These are phyloP conservation scores for Diplodus sargus DNA, from an alignment of 2,797 vertebrate species.

Conservation along the genomic window DNA sequence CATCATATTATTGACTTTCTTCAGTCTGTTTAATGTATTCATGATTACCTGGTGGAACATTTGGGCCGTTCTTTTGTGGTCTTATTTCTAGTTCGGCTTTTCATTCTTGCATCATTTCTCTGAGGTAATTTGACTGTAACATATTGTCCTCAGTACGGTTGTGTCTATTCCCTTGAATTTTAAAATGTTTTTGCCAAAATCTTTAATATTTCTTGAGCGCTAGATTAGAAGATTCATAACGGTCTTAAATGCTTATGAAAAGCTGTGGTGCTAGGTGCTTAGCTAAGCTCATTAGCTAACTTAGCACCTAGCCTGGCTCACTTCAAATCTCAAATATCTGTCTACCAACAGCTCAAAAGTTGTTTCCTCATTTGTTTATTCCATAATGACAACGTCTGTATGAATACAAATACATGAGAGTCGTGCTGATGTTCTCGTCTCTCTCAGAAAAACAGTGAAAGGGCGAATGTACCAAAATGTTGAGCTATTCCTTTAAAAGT, in stretches of 20 bases:
- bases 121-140: constrained; percentile 9
- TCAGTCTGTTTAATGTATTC: constrained; percentile 2
- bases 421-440: neutral
- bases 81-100: neutral
- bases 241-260: no score
- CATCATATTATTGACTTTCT: neutral
- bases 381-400: neutral
- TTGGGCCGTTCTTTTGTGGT: neutral
- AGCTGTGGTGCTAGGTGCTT: neutral
- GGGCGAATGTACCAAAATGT: neutral
- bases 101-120: neutral
- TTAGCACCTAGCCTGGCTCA: neutral
- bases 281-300: neutral
- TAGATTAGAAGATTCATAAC: neutral
- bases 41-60: neutral
- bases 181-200: neutral
- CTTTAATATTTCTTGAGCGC: no score
- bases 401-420: neutral
- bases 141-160: neutral
- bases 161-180: neutral
- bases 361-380: no score
- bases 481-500: neutral
- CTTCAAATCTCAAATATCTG: neutral
- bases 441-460: neutral
- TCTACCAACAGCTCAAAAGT: neutral